phyloP scores from a whole-genome alignment of 2,888 invertebrate species.

The Esperia sulphurella region DNA sequence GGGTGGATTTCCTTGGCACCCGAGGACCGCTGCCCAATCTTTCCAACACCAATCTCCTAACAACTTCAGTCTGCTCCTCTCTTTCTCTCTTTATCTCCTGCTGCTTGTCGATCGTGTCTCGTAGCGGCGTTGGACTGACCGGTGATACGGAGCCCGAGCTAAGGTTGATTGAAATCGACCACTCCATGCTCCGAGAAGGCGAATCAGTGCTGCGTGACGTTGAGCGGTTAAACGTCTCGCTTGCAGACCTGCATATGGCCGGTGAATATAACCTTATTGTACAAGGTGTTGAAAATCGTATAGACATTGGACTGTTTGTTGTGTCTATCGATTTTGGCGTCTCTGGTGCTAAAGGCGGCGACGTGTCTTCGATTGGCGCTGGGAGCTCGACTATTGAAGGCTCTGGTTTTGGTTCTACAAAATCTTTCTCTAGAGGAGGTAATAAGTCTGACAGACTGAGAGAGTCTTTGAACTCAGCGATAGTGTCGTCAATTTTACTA shows the following conservation, averaged over 20 bases:
- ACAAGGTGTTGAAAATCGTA: constrained; percentile 29
- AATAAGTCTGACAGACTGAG: constrained; percentile 53
- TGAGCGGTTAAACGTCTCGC: constrained; percentile 56
- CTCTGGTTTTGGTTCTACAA: constrained; percentile 30
- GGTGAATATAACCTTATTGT: constrained; percentile 57
- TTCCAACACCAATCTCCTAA: constrained; percentile 90
- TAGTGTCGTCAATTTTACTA: constrained; percentile 20
- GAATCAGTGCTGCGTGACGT: constrained; percentile 41
- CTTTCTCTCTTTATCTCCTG: constrained; percentile 89
- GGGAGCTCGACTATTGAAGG: constrained; percentile 24
- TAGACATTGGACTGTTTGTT: constrained; percentile 12
- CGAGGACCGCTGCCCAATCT: constrained; percentile 74
- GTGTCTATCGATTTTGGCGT: constrained; percentile 30
- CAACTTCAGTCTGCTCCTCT: constrained; percentile 89
- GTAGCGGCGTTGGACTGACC: constrained; percentile 57
- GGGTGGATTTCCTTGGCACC: constrained; percentile 32
- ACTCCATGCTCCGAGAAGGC: constrained; percentile 42
- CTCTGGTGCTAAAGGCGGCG: constrained; percentile 33
- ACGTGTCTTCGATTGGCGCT: background rate
- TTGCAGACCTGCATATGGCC: constrained; percentile 68
- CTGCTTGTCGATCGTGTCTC: constrained; percentile 80
- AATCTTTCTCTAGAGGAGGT: constrained; percentile 42
- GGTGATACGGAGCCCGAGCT: constrained; percentile 51
- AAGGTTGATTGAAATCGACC: constrained; percentile 37
- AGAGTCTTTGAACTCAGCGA: constrained; percentile 35